These are phyloP conservation scores for Laupala kohalensis DNA, from an alignment of 1,140 invertebrate species.

Conservation along the genomic window DNA sequence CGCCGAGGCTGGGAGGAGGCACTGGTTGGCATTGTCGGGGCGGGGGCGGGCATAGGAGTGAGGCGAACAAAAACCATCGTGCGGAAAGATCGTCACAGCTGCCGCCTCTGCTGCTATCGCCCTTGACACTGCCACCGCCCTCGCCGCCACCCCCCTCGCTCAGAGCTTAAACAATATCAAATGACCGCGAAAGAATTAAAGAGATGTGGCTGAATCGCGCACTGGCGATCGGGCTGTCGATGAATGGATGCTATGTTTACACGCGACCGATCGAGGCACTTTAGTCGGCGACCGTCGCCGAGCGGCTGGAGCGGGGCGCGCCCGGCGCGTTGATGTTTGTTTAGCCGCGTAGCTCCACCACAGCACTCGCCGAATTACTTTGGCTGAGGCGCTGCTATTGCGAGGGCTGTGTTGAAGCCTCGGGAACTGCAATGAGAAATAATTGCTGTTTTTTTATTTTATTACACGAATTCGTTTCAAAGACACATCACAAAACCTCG, in stretches of 20 bases:
- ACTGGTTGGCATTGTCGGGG: too few species aligned
- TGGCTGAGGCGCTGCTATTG: too few species aligned
- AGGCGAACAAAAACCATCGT: background rate
- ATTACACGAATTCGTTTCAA: too few species aligned
- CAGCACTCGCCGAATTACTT: background rate
- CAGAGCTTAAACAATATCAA: background rate
- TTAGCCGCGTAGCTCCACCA: background rate
- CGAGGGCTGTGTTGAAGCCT: too few species aligned
- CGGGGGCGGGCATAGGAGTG: too few species aligned
- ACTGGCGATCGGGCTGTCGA: background rate
- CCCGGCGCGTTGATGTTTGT: background rate
- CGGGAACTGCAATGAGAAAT: too few species aligned
- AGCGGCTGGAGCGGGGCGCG: too few species aligned
- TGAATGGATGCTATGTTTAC: background rate
- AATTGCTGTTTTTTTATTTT: too few species aligned
- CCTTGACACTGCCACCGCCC: background rate
- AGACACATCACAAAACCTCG: too few species aligned
- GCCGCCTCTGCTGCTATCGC: background rate
- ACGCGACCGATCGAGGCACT: background rate
- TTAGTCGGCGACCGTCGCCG: background rate
- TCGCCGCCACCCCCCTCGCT: background rate
- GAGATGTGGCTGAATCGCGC: background rate
- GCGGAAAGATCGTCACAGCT: background rate
- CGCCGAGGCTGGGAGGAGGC: too few species aligned
- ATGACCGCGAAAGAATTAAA: background rate